These are phyloP conservation scores for Poeciliopsis presidionis DNA, from an alignment of 2,797 vertebrate species.

Conservation along the genomic window DNA sequence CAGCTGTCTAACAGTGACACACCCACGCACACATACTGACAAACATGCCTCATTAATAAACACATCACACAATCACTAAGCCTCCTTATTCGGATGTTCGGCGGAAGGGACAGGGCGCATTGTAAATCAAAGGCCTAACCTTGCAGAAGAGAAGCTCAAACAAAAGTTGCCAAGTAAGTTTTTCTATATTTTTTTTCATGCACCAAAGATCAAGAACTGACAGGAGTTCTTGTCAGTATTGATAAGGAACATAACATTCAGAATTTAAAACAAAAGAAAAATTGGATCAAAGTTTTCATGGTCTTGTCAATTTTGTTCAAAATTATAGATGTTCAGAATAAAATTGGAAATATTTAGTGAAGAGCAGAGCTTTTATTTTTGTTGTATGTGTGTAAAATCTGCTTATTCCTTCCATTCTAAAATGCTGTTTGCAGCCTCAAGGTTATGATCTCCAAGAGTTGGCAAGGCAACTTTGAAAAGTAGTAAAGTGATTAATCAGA, in stretches of 20 bases:
- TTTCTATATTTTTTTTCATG: slow-evolving; percentile 22
- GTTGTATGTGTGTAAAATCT: slow-evolving; percentile 25
- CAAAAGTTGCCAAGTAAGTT: slow-evolving; percentile 14
- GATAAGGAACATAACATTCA: slow-evolving; percentile 30
- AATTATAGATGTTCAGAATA: slow-evolving; percentile 11
- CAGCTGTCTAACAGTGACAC: slow-evolving; percentile 17
- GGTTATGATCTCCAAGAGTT: slow-evolving; percentile 21
- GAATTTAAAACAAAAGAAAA: slow-evolving; percentile 31
- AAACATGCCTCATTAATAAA: slow-evolving; percentile 21
- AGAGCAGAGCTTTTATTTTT: slow-evolving; percentile 3
- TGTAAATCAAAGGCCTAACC: slow-evolving; percentile 34
- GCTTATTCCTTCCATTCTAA: slow-evolving; percentile 8
- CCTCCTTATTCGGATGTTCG: slow-evolving; percentile 6
- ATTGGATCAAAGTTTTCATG: slow-evolving; percentile 19
- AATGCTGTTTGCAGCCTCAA: slow-evolving; percentile 4
- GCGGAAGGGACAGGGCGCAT: not conserved
- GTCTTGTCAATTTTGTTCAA: slow-evolving; percentile 28
- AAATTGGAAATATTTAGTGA: not conserved
- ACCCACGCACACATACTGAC: slow-evolving; percentile 1
- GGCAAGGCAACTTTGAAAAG: slow-evolving; percentile 17
- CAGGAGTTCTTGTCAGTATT: no score
- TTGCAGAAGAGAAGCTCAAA: slow-evolving; percentile 34
- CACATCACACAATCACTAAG: slow-evolving; percentile 9
- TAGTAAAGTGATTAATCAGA: slow-evolving; percentile 31
- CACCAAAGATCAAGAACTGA: slow-evolving; percentile 41